A percentile compares a stretch with the other conserved stretches of the same genome.
Conservation (phyloP, 2,888 invertebrate genomes). For the Cybosia mesomella region DNA sequence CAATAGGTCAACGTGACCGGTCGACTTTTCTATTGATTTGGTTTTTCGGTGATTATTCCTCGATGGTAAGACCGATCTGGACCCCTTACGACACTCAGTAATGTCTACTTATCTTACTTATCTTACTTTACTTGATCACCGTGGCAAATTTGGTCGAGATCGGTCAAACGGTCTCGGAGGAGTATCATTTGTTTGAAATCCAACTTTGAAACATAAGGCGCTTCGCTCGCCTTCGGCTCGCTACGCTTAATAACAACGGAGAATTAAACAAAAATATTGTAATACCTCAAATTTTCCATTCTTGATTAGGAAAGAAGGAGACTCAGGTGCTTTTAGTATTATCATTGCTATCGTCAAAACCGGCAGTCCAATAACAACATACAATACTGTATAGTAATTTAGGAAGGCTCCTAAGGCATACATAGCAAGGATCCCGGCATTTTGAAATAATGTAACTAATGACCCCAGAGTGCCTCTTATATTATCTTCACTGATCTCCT, state of each 20-base stretch:
- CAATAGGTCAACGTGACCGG: no score
- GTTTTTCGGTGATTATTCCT: no score
- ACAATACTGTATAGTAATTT: slow-evolving; percentile 64
- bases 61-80: no score
- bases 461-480: slow-evolving; percentile 66
- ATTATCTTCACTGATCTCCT: slow-evolving; percentile 68
- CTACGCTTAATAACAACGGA: neutral
- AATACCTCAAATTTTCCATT: slow-evolving; percentile 64
- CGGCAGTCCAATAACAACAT: slow-evolving; percentile 56
- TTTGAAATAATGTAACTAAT: slow-evolving; percentile 56
- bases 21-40: no score
- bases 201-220: no score
- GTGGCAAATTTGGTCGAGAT: no score
- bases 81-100: no score
- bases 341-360: slow-evolving; percentile 56
- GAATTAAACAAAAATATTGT: neutral
- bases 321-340: slow-evolving; percentile 62
- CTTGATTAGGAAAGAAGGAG: slow-evolving; percentile 71
- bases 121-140: no score
- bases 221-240: no score
- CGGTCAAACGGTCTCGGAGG: no score
- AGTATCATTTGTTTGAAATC: no score
- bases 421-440: slow-evolving; percentile 62
- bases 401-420: slow-evolving; percentile 67
- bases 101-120: no score